Conservation (phyloP, 2,797 vertebrate genomes). For the Orientallactaga sibirica region DNA sequence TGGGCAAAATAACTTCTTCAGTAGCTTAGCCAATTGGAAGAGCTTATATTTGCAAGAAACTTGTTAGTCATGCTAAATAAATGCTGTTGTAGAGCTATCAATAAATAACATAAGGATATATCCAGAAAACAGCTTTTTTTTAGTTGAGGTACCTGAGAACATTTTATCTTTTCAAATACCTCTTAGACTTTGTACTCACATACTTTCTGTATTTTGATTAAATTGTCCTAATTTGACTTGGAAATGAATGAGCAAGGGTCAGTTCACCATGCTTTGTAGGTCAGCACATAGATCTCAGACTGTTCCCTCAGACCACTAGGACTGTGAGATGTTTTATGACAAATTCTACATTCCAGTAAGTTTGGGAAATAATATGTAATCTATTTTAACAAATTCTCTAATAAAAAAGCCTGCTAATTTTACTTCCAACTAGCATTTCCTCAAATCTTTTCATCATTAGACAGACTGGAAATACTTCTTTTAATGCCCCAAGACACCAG, state of each 20-base stretch:
- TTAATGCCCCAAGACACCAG: not conserved
- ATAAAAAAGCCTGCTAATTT: conserved; percentile 8
- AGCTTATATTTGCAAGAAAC: not conserved
- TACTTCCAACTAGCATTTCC: conserved; percentile 4
- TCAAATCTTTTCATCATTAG: conserved; percentile 22
- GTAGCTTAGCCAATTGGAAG: not conserved
- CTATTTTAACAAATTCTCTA: not conserved
- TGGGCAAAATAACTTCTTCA: conserved; percentile 25
- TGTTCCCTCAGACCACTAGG: not conserved
- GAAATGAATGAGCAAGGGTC: conserved; percentile 7
- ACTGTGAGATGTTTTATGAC: not conserved
- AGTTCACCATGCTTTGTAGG: not conserved
- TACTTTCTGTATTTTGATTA: conserved; percentile 13
- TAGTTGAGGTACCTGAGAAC: not conserved
- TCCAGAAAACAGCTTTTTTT: not conserved
- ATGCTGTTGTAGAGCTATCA: not conserved
- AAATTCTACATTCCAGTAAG: not conserved
- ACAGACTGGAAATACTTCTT: not conserved
- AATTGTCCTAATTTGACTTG: conserved; percentile 52
- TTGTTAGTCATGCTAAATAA: not conserved
- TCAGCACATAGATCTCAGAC: not conserved
- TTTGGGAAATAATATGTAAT: not conserved
- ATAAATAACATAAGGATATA: not conserved
- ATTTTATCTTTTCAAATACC: not conserved
- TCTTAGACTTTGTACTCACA: conserved; percentile 36